phyloP scores from a whole-genome alignment of 2,113 vertebrate species.

The Paramormyrops kingsleyae region DNA sequence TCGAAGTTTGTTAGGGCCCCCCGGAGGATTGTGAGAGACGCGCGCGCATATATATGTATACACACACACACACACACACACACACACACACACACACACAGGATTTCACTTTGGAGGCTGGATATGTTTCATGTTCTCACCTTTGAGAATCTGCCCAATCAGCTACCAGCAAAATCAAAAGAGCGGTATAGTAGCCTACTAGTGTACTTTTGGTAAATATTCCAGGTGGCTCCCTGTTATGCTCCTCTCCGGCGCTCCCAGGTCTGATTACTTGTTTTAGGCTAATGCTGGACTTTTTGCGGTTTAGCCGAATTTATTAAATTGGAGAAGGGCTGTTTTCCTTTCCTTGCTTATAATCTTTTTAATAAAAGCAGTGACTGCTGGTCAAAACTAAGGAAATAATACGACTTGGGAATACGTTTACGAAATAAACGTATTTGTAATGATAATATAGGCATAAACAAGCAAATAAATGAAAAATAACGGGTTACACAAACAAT shows the following conservation, averaged over 20 bases:
- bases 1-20: conserved; percentile 35
- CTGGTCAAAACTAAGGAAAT: not conserved
- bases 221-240: not conserved
- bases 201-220: not conserved
- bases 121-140: not conserved
- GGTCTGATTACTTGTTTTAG: not conserved
- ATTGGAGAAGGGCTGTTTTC: not conserved
- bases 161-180: not conserved
- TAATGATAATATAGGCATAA: not conserved
- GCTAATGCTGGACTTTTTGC: not conserved
- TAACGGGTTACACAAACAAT: not conserved
- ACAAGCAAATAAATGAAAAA: not conserved
- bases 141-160: not conserved
- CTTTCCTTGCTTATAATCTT: not conserved
- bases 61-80: too few relatives aligned
- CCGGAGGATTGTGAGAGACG: conserved; percentile 20
- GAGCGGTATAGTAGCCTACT: not conserved
- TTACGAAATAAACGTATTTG: not conserved
- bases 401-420: not conserved
- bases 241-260: not conserved
- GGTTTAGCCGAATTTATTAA: not conserved
- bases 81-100: too few relatives aligned
- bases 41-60: not conserved
- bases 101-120: not conserved
- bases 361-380: not conserved